Base-by-base conservation (phyloP, 53 echinoderm and acorn worm genomes). In the Antedon mediterranea region DNA sequence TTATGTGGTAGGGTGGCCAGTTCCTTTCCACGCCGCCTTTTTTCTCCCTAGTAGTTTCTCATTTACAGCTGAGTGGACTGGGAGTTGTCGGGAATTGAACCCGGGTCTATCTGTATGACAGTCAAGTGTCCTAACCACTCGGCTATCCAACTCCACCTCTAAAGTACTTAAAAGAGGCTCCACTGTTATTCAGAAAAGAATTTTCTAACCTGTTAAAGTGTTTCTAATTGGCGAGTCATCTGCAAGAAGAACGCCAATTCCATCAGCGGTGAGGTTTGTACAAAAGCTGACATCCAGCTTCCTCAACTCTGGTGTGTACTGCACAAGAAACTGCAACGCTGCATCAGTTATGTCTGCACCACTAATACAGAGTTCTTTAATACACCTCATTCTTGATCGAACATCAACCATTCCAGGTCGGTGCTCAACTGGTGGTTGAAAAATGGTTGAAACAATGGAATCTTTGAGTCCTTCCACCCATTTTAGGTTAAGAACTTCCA, bases 341-440 rank as follows among this genome's bases (percentile, higher is more conserved):
- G 81, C 43, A 82, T 98, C 93, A 0, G 93, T 93, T 79, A 98
- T 90, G 87, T 98, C 98, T 33, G 86, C 85, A 43, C 98, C 98
- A 20, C 85, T 82, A 74, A 98, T 42, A 18, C 76, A 78, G 28
- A 98, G 80, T 13, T 83, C 82, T 73, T 81, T 84, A 23, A 98
- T 77, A 77, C 86, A 85, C 9, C 82, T 75, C 31, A 98, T 79
- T 43, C 90, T 90, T 31, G 88, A 90, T 28, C 88, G 73, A 28
- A 93, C 98, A 76, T 98, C 93, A 29, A 93, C 76, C 37, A 90
- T 77, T 4, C 98, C 98, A 5, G 98, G 98, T 6, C 93, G 84
- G 72, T 98, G 98, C 30, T 98, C 93, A n/a, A 32, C 78, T 32
- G 90, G 86, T 29, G 85, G 88, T 20, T 93, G 90, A 26, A 90